Evolutionary conservation across 64 coral and sea anemone species (phyloP).

Genomic region (Pocillopora damicornis): DNA sequence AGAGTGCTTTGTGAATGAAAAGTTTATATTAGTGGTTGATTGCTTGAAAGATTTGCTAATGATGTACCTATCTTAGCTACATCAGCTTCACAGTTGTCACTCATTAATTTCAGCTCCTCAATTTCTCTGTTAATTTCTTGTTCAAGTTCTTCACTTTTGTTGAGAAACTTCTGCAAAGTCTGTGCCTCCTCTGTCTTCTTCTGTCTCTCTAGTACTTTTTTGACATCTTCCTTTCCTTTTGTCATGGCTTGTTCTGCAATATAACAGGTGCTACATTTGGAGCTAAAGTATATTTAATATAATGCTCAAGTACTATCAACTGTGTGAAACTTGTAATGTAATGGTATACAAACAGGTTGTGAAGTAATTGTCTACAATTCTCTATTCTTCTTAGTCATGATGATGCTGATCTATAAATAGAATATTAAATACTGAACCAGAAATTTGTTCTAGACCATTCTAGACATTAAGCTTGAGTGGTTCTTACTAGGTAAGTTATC

Average conservation of each 20-base stretch:
- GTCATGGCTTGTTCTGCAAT: conserved; percentile 53
- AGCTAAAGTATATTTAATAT: too few relatives aligned
- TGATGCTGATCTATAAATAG: too few relatives aligned
- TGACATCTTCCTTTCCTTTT: conserved; percentile 57
- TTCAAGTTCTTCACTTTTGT: conserved; percentile 70
- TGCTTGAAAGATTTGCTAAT: background rate
- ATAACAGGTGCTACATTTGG: background rate
- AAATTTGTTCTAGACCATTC: too few relatives aligned
- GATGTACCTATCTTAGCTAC: conserved; percentile 48
- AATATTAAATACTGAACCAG: too few relatives aligned
- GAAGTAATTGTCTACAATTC: too few relatives aligned
- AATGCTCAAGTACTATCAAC: too few relatives aligned
- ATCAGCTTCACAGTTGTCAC: conserved; percentile 83
- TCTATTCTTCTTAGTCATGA: too few relatives aligned
- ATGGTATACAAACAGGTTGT: background rate
- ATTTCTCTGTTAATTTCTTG: conserved; percentile 56
- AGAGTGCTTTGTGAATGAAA: too few relatives aligned
- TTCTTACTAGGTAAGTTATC: too few relatives aligned
- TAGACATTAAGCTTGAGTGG: too few relatives aligned
- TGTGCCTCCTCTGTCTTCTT: conserved; percentile 54
- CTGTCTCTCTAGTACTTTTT: conserved; percentile 55
- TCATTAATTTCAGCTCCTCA: conserved; percentile 61
- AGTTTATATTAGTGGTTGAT: too few relatives aligned
- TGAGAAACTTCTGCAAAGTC: conserved; percentile 54
- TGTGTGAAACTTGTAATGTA: background rate